Evolutionary conservation across 2,113 vertebrate genomes (phyloP), one percentile per base, ranked within the genome.

Genomic region (Alectura lathami): DNA sequence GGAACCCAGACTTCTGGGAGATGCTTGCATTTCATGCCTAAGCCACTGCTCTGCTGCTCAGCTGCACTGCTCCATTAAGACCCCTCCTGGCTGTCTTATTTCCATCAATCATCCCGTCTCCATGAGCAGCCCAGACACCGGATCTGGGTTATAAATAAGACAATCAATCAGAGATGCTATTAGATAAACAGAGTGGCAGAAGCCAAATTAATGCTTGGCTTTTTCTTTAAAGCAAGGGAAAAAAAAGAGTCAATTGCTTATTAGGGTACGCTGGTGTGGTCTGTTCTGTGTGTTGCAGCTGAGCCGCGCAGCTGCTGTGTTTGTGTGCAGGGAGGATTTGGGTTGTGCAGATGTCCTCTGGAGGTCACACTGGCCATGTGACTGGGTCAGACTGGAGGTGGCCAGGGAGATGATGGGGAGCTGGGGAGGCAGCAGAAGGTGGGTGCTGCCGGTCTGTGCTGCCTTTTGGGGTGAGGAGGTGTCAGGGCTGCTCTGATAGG

Each of bases 111-210:
- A 96, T 51, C 22, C 70, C 3, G 34, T 95, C 94, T 95, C 76
- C 2, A 0, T 0, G 3, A 94, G 81, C 91, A 83, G 86, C 94
- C 76, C 94, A 92, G 96, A 89, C 94, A 94, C 96, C 90, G 94
- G 95, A 97, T 96, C 95, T 82, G 69, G 91, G 74, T 91, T 96
- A 95, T 96, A 97, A 96, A 96, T 94, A 97, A 96, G 96, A 89
- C 87, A 95, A 97, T 97, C 97, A 95, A 95, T 97, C 96, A 96
- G 69, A 0, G 11, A 86, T 93, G 83, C 91, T 94, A 97, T 96
- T 91, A 95, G 96, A 96, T 97, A 97, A 97, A 96, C 97, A 97
- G 87, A 94, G 93, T 91, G 78, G 83, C 91, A 96, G 93, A 96
- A 97, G 93, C 93, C 86, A 94, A 96, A 96, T 96, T 96, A 96